Base-by-base conservation (phyloP, 2,113 vertebrate genomes). In the Ailuropoda melanoleuca region DNA sequence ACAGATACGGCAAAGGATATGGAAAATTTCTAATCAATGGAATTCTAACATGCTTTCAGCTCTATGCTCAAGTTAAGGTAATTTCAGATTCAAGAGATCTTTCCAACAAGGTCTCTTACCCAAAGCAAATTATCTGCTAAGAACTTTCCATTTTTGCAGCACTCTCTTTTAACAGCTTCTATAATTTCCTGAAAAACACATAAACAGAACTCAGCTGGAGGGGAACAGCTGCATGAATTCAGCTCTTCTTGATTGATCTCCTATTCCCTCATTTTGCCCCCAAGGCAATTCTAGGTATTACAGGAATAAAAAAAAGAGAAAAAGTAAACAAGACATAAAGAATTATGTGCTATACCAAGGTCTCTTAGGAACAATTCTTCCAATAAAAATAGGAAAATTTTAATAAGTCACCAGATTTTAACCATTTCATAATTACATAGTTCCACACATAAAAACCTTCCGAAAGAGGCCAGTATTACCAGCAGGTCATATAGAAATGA, bases 111-210 rank as follows among this genome's bases (percentile, higher is more conserved):
- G 11, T 64, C 60, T 96, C 85, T 92, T 64, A 85, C 18, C 34
- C n/a, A 39, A 72, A 96, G 43, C 12, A 95, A 93, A 91, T 74
- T 24, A 93, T 95, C 82, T 86, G 23, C 55, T 58, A 93, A 97
- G 34, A 94, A 18, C 19, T 92, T 96, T 95, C 93, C 91, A 84
- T 86, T 89, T 97, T 91, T 80, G 29, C 23, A 95, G 66, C n/a
- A 83, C 66, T 64, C 34, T 94, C 75, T 93, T 97, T 83, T 86
- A 94, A 96, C 46, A 91, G 89, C 83, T 95, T 97, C 90, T 93
- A 91, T 60, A 77, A 82, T 92, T 78, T 88, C 64, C n/a, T 53
- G 21, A 55, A 75, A 96, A 94, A 62, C 26, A 74, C 11, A 53
- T 48, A 93, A 81, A 75, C 62, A 90, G 43, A 94, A 84, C 12